A percentile compares a stretch with the other conserved stretches of the same genome.
These are phyloP conservation scores for Gavialis gangeticus DNA, from an alignment of 2,113 vertebrate species.

Conservation along the genomic window DNA sequence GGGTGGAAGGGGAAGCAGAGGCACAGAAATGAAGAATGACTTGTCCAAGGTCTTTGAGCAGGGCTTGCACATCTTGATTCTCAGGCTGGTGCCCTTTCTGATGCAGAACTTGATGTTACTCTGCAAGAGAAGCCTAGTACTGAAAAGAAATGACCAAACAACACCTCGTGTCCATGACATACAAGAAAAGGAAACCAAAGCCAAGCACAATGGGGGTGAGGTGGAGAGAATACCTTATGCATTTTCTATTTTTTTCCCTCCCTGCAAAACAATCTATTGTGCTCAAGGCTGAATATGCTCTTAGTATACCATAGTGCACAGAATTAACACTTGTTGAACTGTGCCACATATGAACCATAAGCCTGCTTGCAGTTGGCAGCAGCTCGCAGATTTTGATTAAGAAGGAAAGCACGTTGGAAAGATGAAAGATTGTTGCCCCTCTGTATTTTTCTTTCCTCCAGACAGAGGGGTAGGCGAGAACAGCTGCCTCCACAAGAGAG, in stretches of 20 bases:
- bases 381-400: constrained; percentile 12
- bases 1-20: background rate
- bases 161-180: background rate
- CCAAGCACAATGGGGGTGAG: background rate
- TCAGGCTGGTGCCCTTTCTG: background rate
- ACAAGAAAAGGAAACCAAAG: constrained; percentile 13
- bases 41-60: background rate
- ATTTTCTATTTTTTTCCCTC: background rate
- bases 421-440: background rate
- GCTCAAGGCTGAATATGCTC: background rate
- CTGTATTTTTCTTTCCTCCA: constrained; percentile 26
- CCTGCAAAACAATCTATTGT: background rate
- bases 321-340: background rate
- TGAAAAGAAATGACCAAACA: background rate
- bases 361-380: constrained; percentile 39
- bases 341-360: background rate
- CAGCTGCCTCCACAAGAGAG: constrained; percentile 15
- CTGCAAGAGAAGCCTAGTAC: background rate
- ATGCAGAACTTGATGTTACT: background rate
- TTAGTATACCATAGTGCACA: background rate
- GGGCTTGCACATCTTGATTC: background rate
- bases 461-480: constrained; percentile 27
- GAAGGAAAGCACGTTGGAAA: background rate
- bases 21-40: background rate
- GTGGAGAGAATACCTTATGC: background rate